A percentile compares a stretch with the other conserved stretches of the same genome.
phyloP scores from a whole-genome alignment of 2,113 vertebrate species.

The Helogale parvula region DNA sequence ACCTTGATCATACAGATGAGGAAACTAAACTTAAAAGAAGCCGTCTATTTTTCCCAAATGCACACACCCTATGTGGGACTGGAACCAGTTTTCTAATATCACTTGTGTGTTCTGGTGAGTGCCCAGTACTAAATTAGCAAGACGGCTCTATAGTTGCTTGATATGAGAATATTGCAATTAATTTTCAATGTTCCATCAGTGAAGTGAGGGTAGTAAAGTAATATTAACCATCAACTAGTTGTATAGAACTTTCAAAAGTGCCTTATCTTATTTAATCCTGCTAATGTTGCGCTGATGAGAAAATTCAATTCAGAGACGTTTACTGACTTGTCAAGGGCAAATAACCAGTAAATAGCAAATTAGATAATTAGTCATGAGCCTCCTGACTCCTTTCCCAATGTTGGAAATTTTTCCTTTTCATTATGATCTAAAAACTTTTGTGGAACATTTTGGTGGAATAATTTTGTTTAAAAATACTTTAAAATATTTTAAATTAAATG shows the following conservation, averaged over 20 bases:
- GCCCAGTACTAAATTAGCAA: neutral
- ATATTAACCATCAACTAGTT: neutral
- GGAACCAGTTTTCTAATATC: neutral
- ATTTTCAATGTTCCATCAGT: neutral
- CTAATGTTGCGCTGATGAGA: neutral
- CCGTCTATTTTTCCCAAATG: neutral
- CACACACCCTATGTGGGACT: no score
- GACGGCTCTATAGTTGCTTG: neutral
- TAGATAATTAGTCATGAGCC: neutral
- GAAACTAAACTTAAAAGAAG: neutral
- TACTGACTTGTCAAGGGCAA: neutral
- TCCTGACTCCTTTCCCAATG: neutral
- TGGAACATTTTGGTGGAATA: neutral
- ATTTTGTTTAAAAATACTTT: neutral
- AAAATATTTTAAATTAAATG: neutral
- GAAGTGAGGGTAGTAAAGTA: conserved; percentile 4
- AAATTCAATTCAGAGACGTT: neutral
- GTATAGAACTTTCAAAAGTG: neutral
- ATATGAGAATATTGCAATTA: neutral
- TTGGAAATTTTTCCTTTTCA: neutral
- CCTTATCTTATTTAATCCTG: neutral
- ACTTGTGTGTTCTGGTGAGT: neutral
- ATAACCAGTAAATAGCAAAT: neutral
- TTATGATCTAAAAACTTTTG: neutral
- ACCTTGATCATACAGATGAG: neutral